These are phyloP conservation scores for Oncorhynchus gorbuscha DNA, from an alignment of 2,113 vertebrate genomes.

Conservation along the genomic window DNA sequence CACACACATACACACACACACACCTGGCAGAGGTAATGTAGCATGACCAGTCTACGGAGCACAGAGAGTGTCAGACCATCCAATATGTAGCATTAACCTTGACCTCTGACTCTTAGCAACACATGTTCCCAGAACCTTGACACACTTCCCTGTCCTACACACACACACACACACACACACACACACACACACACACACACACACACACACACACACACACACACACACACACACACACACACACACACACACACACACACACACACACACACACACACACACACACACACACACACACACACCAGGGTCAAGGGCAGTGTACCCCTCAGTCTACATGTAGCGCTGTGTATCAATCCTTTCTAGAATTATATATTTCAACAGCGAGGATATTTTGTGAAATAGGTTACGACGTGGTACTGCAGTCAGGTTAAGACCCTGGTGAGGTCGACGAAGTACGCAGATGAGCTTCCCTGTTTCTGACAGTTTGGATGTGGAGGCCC, in stretches of 20 bases:
- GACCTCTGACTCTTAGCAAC: slow-evolving; percentile 44
- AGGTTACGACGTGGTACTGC: too few species aligned
- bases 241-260: not conserved
- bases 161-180: slow-evolving; percentile 2
- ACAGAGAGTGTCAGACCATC: slow-evolving; percentile 8
- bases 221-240: not conserved
- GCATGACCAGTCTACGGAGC: slow-evolving; percentile 36
- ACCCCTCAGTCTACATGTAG: not conserved
- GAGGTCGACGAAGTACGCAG: too few species aligned
- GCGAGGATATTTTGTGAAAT: not conserved
- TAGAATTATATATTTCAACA: not conserved
- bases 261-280: slow-evolving; percentile 1
- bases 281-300: not conserved
- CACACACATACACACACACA: slow-evolving; percentile 21
- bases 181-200: not conserved
- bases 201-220: not conserved
- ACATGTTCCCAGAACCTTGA: slow-evolving; percentile 44
- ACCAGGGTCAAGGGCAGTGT: not conserved
- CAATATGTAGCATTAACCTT: slow-evolving; percentile 54
- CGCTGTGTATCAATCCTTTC: not conserved
- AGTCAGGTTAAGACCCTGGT: too few species aligned
- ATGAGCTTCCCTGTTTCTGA: too few species aligned
- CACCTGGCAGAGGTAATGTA: slow-evolving; percentile 40
- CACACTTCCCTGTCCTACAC: slow-evolving; percentile 41
- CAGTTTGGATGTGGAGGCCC: too few species aligned